Base-by-base conservation (phyloP, 2,113 vertebrate species). In the Hippocampus zosterae region DNA sequence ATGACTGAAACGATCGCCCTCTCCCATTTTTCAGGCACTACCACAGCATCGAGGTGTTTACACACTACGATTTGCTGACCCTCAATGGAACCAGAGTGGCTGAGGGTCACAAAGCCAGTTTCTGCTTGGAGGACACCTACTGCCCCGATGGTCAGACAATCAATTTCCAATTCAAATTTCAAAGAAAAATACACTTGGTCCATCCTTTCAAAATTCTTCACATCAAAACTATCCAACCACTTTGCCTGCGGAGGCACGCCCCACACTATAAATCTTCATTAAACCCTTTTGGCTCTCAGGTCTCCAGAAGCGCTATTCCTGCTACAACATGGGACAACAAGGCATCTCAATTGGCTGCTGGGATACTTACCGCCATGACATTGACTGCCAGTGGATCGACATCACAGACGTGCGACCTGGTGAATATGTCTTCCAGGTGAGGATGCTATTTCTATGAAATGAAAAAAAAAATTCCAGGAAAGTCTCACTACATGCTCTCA, bases 31-130 rank as follows among this genome's bases (percentile, higher is more conserved):
- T 12, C 88, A 98, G 97, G 78, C 97, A 99, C 81, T 99, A 98
- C 85, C 97, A 99, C 90, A 99, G 97, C 86, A 98, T 99, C 0
- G 97, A 99, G 81, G 95, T 99, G 69, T 98, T 99, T 87, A 98
- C 97, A 56, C 95, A 98, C 89, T 99, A 99, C 0, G 97, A 99
- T 82, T 93, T 99, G 41, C 88, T 99, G 80, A 98, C 95, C 0
- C 80, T 96, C 79, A 99, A 99, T 0, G 97, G 97, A 70, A 95
- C 95, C 55, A 96, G 94, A 83, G 92, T 99, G 56, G 97, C 97
- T 0, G 96, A 99, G 72, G 97, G 97, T 44, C 97, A 99, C 88
- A 99, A 99, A 73, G 97, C 97, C 87, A 98, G 97, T 81, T 99
- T 99, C 91, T 99, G 97, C 74, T 85, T 99, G 59, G 97, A 99